A percentile compares a stretch with the other conserved stretches of the same genome.
Conservation (phyloP, 2,888 invertebrate genomes). For the Megastigmus dorsalis region DNA sequence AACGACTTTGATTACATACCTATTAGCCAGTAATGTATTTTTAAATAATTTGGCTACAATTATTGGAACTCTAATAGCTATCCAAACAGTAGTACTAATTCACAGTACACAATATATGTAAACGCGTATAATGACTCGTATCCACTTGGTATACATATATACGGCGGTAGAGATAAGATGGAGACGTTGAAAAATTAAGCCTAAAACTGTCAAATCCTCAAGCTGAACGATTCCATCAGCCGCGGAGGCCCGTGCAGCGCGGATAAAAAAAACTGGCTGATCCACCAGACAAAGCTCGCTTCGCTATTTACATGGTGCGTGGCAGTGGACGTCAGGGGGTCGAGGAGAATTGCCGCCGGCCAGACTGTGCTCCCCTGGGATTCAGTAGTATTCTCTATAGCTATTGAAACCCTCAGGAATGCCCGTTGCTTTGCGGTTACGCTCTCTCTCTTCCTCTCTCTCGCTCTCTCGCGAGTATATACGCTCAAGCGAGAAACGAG, state of each 20-base stretch:
- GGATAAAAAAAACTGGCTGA: background rate
- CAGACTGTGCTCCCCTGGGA: conserved; percentile 11
- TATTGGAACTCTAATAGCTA: no score
- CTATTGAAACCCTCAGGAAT: conserved; percentile 31
- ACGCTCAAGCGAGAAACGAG: background rate
- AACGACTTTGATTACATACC: no score
- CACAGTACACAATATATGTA: no score
- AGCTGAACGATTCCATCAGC: conserved; percentile 28
- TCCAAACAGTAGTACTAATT: no score
- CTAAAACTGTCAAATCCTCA: background rate
- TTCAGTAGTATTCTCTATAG: background rate
- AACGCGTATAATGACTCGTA: no score
- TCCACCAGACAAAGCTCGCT: conserved; percentile 19
- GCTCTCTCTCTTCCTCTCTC: background rate
- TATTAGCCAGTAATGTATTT: no score
- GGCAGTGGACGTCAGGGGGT: no score
- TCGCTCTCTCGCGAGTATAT: no score
- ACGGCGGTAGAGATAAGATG: no score
- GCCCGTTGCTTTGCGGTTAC: conserved; percentile 1
- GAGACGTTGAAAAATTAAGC: background rate
- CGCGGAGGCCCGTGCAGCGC: background rate
- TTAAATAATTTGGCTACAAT: no score
- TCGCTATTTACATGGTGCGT: conserved; percentile 30
- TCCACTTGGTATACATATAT: no score
- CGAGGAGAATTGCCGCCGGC: conserved; percentile 37